Evolutionary conservation across 1,140 invertebrate species (phyloP), one percentile per base, ranked within the genome.

Genomic region (Orius laevigatus): DNA sequence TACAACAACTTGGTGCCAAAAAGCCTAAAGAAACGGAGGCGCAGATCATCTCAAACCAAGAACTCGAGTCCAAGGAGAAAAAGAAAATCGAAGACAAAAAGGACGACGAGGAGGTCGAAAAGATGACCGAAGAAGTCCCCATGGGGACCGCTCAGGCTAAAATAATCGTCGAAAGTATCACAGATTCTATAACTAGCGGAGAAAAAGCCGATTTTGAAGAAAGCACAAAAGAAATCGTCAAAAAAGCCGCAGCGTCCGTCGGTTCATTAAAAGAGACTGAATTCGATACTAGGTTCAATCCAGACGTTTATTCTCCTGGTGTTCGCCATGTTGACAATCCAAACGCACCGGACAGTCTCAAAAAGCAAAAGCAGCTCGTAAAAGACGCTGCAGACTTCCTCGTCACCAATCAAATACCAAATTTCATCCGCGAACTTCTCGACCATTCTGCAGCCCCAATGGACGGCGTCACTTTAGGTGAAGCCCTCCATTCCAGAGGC

Each of bases 361-460:
- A 77, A 44, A 84, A 82, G 60, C 89, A 97, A 64, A 76, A 81
- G 50, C 81, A 91, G 54, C 68, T 96, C 12, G 83, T 96, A 1
- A 84, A 86, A 62, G 92, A 97, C 66, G 92, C 92, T 3, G 89
- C 93, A 1, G 89, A 94, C 55, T 97, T 96, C 66, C 66, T 99
- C 47, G 70, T 98, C 11, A 79, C 83, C 3, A 79, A 82, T 52
- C 94, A 98, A 68, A 88, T 98, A 56, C 93, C 93, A 3, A 78
- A 78, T 38, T 91, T 98, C 65, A 80, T 95, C 43, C 76, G 84
- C 49, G 92, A 96, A 59, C 92, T 88, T 59, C 66, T 91, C 56
- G 87, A 95, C 62, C 91, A 96, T 62, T 79, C 83, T 3, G 78
- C 84, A 6, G 84, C 89, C 9, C 88, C 91, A 2, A 90, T 97